phyloP scores from a whole-genome alignment of 2,797 vertebrate genomes.

The Cyclopterus lumpus region DNA sequence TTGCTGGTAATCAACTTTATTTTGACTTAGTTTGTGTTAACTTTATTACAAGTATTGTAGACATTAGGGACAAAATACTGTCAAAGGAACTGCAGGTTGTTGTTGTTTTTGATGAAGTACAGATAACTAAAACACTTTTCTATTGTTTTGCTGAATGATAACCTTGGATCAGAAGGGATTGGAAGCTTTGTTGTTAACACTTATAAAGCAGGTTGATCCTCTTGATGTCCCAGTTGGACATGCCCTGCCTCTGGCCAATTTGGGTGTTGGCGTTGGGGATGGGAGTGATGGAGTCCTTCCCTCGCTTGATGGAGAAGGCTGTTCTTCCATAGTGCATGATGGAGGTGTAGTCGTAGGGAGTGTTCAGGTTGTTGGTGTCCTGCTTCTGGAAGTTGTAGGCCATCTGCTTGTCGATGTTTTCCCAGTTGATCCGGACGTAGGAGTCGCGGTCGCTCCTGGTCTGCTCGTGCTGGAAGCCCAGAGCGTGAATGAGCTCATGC shows the following conservation, averaged over 20 bases:
- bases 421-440: constrained; percentile 78
- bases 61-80: neutral
- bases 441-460: constrained; percentile 79
- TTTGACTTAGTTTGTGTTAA: neutral
- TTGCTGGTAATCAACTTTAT: neutral
- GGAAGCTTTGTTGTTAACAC: neutral
- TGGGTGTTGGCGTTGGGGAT: constrained; percentile 5
- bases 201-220: neutral
- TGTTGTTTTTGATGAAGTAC: neutral
- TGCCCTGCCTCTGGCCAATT: neutral
- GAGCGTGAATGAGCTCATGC: constrained; percentile 76
- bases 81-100: neutral
- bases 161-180: neutral
- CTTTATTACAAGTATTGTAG: neutral
- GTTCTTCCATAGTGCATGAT: constrained; percentile 81
- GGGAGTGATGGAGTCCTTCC: constrained; percentile 50
- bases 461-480: constrained; percentile 81
- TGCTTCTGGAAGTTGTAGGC: constrained; percentile 74
- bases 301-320: constrained; percentile 45
- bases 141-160: neutral
- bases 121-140: neutral
- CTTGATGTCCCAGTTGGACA: neutral
- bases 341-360: constrained; percentile 80
- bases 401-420: constrained; percentile 53
- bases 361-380: constrained; percentile 77